Evolutionary conservation across 2,113 vertebrate genomes (phyloP).

Genomic region (Triplophysa dalaica): DNA sequence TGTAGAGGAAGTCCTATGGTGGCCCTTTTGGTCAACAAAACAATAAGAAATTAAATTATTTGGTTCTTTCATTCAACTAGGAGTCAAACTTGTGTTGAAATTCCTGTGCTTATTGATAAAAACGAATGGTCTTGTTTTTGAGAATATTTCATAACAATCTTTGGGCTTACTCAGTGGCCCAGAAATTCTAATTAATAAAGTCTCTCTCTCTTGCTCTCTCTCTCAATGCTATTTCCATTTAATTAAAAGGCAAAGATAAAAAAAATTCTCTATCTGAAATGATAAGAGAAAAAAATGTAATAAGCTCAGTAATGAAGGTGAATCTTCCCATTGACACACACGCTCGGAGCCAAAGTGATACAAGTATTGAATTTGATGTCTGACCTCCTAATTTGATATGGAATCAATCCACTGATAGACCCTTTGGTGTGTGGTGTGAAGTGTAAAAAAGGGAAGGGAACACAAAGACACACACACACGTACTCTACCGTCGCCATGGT

Average conservation of each 20-base stretch:
- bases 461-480: background rate
- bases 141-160: conserved; percentile 64
- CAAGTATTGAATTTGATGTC: background rate
- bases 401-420: conserved; percentile 8
- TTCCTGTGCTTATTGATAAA: conserved; percentile 68
- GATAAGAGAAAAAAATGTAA: background rate
- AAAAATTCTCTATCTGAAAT: conserved; percentile 24
- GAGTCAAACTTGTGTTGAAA: conserved; percentile 12
- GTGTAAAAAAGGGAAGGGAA: background rate
- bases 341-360: background rate
- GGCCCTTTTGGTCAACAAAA: background rate
- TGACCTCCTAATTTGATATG: conserved; percentile 14
- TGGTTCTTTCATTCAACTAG: background rate
- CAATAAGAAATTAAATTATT: background rate
- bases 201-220: conserved; percentile 70
- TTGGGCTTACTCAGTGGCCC: conserved; percentile 66
- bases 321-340: background rate
- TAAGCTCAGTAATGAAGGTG: conserved; percentile 6
- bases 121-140: conserved; percentile 56
- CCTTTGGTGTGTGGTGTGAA: background rate
- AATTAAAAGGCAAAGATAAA: conserved; percentile 37
- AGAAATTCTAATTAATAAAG: conserved; percentile 79
- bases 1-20: background rate
- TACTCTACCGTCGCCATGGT: background rate
- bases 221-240: conserved; percentile 41